Percentiles rank a stretch among this genome's conserved stretches.
Evolutionary conservation across 2,888 invertebrate genomes (phyloP).

Genomic region (Melikaiella ostensackeni): DNA sequence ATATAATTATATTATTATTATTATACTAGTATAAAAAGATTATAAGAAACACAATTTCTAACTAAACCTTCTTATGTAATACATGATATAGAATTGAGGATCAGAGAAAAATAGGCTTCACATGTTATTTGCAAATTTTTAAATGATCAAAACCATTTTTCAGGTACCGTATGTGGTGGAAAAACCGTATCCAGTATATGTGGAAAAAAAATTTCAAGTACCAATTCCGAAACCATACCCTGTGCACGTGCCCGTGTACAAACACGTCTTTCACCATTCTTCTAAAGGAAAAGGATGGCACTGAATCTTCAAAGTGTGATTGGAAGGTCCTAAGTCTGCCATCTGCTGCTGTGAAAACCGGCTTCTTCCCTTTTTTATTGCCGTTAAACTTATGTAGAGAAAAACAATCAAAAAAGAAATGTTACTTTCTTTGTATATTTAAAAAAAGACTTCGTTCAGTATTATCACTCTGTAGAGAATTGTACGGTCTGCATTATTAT

Average conservation of each 20-base stretch:
- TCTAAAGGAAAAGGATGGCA: slow-evolving; percentile 69
- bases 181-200: slow-evolving; percentile 80
- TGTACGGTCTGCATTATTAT: neutral
- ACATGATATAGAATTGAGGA: no score
- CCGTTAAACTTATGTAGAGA: neutral
- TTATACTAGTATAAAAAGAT: no score
- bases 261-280: slow-evolving; percentile 75
- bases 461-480: neutral
- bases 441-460: neutral
- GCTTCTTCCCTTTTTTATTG: neutral
- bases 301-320: slow-evolving; percentile 48
- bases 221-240: slow-evolving; percentile 80
- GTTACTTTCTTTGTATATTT: neutral
- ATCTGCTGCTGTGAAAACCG: slow-evolving; percentile 4
- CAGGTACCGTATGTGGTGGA: slow-evolving; percentile 80
- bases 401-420: neutral
- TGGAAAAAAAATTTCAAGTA: slow-evolving; percentile 80
- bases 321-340: neutral
- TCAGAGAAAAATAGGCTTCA: no score
- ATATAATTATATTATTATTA: no score
- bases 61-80: no score
- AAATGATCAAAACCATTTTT: slow-evolving; percentile 35
- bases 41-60: no score
- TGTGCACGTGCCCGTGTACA: slow-evolving; percentile 80
- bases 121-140: neutral